phyloP scores from a whole-genome alignment of 2,797 vertebrate genomes.

The Pseudochromis fuscus region DNA sequence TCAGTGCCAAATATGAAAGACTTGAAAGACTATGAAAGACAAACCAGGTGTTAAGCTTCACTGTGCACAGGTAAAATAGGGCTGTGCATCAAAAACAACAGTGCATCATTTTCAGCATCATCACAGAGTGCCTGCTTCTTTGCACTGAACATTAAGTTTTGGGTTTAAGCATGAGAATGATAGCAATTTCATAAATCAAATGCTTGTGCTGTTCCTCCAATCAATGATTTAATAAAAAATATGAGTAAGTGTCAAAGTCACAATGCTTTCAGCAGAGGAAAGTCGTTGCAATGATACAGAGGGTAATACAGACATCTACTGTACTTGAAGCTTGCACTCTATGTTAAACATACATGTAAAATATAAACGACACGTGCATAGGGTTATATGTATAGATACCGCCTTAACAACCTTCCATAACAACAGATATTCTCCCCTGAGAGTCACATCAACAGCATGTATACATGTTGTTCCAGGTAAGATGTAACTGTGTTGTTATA shows the following conservation, averaged over 20 bases:
- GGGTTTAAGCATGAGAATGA: not conserved
- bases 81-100: not conserved
- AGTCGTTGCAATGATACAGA: no score
- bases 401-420: not conserved
- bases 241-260: constrained; percentile 34
- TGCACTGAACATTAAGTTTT: not conserved
- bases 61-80: not conserved
- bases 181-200: not conserved
- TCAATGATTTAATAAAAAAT: no score
- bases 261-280: no score
- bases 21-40: not conserved
- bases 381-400: not conserved
- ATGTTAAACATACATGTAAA: no score
- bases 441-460: not conserved
- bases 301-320: not conserved
- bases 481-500: constrained; percentile 2
- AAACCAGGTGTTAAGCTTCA: not conserved
- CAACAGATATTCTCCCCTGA: not conserved
- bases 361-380: not conserved
- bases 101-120: not conserved
- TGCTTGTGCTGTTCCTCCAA: not conserved
- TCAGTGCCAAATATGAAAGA: no score
- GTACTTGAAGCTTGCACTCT: no score
- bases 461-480: not conserved
- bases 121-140: not conserved